phyloP scores from a whole-genome alignment of 2,888 invertebrate genomes.

The Junonia oenone region DNA sequence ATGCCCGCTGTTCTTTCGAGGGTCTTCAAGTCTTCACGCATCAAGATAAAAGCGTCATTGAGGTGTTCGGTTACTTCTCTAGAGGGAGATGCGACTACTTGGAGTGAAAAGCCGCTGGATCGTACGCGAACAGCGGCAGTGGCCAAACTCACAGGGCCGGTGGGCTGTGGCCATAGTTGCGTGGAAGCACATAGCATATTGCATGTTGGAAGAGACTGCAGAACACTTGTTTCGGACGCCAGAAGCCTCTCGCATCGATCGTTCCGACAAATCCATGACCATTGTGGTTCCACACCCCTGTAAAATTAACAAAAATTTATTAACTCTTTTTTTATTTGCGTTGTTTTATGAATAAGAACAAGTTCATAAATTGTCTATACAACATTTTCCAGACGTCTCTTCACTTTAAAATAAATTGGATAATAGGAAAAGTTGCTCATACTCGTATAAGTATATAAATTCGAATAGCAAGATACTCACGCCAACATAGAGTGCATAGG shows the following conservation, averaged over 20 bases:
- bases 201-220: constrained; percentile 85
- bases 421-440: no score
- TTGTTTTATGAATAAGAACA: no score
- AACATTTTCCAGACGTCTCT: no score
- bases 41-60: constrained; percentile 69
- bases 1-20: constrained; percentile 61
- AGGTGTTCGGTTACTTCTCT: constrained; percentile 58
- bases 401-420: no score
- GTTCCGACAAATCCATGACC: constrained; percentile 88
- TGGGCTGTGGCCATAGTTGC: constrained; percentile 90
- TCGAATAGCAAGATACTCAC: no score
- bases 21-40: constrained; percentile 70
- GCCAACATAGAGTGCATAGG: constrained; percentile 53
- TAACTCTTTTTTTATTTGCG: no score
- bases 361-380: no score
- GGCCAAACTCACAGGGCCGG: constrained; percentile 83
- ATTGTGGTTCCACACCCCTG: constrained; percentile 79
- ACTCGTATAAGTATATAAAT: no score
- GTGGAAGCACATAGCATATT: constrained; percentile 87
- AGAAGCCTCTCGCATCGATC: constrained; percentile 83
- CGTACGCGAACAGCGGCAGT: constrained; percentile 81
- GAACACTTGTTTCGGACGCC: constrained; percentile 53
- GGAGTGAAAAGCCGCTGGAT: constrained; percentile 71
- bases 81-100: constrained; percentile 57
- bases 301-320: constrained; percentile 31